Evolutionary conservation across 2,888 invertebrate genomes (phyloP).

Genomic region (Leucania comma): DNA sequence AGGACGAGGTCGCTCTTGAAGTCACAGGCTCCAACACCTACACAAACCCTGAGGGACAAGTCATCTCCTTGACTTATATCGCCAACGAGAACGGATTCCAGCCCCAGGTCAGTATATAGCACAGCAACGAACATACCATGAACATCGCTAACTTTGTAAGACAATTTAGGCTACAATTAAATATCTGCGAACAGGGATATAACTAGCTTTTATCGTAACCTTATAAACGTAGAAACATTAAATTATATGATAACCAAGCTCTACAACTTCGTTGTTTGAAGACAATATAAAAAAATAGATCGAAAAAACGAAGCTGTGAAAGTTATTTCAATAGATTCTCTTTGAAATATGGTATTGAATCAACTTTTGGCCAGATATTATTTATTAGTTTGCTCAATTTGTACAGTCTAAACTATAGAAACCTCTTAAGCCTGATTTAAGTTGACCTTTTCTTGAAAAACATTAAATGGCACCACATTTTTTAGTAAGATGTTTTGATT

Average conservation of each 20-base stretch:
- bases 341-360: too few relatives aligned
- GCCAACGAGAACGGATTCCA: conserved; percentile 91
- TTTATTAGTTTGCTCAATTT: background rate
- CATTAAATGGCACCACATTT: conserved; percentile 21
- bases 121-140: background rate
- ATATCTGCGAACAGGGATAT: too few relatives aligned
- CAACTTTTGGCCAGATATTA: background rate
- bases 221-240: too few relatives aligned
- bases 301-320: too few relatives aligned
- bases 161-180: background rate
- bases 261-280: too few relatives aligned
- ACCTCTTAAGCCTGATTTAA: conserved; percentile 3
- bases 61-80: conserved; percentile 82
- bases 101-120: conserved; percentile 67
- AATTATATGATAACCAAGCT: too few relatives aligned
- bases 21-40: conserved; percentile 87
- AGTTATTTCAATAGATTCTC: too few relatives aligned
- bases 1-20: conserved; percentile 79
- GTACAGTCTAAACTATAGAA: background rate
- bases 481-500: background rate
- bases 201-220: too few relatives aligned
- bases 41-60: conserved; percentile 89
- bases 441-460: conserved; percentile 18
- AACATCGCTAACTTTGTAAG: background rate
- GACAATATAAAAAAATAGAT: too few relatives aligned